Percentiles rank a stretch among this genome's conserved stretches.
phyloP scores from a whole-genome alignment of 2,113 vertebrate genomes.

The Ranitomeya imitator region DNA sequence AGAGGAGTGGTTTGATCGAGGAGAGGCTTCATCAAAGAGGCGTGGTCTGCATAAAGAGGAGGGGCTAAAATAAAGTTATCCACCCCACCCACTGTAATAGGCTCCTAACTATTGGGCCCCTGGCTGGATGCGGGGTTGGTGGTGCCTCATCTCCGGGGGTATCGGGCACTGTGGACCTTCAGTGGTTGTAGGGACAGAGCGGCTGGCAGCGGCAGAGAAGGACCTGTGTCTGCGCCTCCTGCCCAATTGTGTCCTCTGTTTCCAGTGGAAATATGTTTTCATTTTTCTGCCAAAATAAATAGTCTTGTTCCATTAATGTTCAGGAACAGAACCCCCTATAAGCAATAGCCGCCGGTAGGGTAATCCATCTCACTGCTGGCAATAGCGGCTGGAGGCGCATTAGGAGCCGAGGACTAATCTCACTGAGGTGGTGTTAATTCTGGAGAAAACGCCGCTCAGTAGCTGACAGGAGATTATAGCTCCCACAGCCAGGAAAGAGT shows the following conservation, averaged over 20 bases:
- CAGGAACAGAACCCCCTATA: conserved; percentile 51
- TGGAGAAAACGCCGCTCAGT: not conserved
- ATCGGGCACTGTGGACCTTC: not conserved
- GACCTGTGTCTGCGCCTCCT: conserved; percentile 38
- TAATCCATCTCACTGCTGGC: conserved; percentile 43
- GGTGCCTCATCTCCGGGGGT: not conserved
- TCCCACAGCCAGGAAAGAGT: not conserved
- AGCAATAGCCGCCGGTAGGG: conserved; percentile 52
- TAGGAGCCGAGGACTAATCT: conserved; percentile 44
- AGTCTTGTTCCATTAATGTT: conserved; percentile 44
- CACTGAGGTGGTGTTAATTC: conserved; percentile 9
- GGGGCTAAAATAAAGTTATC: not conserved
- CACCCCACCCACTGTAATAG: no score
- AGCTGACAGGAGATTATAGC: not conserved
- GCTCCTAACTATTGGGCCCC: no score
- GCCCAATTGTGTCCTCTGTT: conserved; percentile 34
- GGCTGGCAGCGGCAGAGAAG: not conserved
- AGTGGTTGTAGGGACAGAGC: no score
- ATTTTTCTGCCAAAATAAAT: conserved; percentile 62
- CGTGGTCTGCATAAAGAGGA: not conserved
- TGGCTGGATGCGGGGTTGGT: not conserved
- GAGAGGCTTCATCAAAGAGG: not conserved
- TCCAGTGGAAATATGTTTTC: conserved; percentile 39
- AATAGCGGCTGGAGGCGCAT: conserved; percentile 48
- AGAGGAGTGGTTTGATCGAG: not conserved